Conservation (phyloP, 2,888 invertebrate species). For the Melanostoma mellinum region DNA sequence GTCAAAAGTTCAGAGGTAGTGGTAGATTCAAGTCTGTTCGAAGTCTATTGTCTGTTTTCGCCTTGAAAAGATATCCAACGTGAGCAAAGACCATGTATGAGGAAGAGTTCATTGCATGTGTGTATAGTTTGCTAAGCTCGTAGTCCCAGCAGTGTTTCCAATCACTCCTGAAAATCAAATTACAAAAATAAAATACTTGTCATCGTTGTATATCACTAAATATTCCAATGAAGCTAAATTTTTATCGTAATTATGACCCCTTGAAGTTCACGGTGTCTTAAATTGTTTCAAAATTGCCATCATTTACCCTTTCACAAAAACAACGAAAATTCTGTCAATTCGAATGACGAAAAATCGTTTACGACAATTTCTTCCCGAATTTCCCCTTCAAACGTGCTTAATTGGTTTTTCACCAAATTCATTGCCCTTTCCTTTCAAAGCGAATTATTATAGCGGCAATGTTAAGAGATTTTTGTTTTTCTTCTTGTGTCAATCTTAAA, state of each 20-base stretch:
- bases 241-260: conserved; percentile 47
- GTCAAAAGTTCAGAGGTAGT: no score
- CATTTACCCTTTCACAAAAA: conserved; percentile 56
- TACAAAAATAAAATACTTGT: conserved; percentile 13
- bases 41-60: no score
- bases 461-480: neutral
- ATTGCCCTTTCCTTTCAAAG: conserved; percentile 1
- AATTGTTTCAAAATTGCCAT: conserved; percentile 27
- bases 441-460: conserved; percentile 12
- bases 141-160: no score
- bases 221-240: conserved; percentile 43
- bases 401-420: conserved; percentile 56
- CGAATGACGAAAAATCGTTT: conserved; percentile 52
- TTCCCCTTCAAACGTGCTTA: conserved; percentile 57
- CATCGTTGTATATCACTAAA: conserved; percentile 28
- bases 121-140: no score
- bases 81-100: no score
- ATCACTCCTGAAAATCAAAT: neutral
- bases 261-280: conserved; percentile 50
- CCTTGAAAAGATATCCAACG: no score
- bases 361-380: conserved; percentile 58
- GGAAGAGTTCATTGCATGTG: no score
- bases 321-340: conserved; percentile 4
- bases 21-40: no score
- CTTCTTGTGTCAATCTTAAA: no score